phyloP scores from a whole-genome alignment of 2,113 vertebrate species.

The Nothocercus nigrocapillus region DNA sequence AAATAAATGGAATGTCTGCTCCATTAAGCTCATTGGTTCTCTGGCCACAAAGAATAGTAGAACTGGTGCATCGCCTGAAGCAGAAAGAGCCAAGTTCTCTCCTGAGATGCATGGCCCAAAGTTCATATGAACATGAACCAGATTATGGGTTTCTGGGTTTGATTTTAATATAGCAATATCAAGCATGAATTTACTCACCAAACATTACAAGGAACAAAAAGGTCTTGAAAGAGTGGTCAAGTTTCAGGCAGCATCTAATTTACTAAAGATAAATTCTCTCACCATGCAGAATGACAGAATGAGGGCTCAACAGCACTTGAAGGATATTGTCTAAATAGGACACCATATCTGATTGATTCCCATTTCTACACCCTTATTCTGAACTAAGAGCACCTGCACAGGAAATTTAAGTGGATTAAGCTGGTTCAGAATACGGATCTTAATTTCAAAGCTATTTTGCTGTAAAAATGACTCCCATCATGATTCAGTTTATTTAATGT shows the following conservation, averaged over 20 bases:
- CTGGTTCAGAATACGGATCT: neutral
- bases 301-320: neutral
- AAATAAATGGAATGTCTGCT: slow-evolving; percentile 32
- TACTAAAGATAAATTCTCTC: neutral
- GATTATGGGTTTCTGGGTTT: neutral
- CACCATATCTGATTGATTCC: neutral
- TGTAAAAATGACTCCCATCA: neutral
- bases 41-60: neutral
- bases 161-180: neutral
- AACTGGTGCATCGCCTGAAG: neutral
- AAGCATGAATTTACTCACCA: neutral
- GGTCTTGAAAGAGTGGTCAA: neutral
- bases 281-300: neutral
- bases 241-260: neutral
- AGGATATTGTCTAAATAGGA: neutral
- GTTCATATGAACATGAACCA: neutral
- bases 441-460: neutral
- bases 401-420: neutral
- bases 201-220: neutral
- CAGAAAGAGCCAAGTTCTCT: neutral
- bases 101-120: neutral
- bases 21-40: neutral
- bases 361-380: neutral
- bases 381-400: neutral
- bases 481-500: neutral